Evolutionary conservation across 2,797 vertebrate species (phyloP).

Genomic region (Jordanella pulchra): DNA sequence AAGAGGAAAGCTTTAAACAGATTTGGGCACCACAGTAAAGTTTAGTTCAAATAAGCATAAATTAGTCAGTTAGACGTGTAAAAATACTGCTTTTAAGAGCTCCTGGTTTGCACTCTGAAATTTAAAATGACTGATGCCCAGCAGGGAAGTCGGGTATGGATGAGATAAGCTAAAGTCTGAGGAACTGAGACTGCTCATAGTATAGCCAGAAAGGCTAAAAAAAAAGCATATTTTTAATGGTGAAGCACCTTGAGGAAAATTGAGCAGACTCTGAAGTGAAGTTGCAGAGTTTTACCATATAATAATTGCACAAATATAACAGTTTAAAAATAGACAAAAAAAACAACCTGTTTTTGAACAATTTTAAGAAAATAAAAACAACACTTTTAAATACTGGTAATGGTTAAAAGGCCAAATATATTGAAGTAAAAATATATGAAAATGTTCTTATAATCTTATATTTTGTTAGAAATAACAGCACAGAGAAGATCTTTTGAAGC

Average conservation of each 20-base stretch:
- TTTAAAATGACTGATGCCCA: slow-evolving; percentile 3
- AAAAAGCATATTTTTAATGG: not conserved
- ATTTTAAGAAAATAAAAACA: not conserved
- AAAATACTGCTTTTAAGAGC: not conserved
- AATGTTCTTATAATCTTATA: not conserved
- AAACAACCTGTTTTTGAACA: not conserved
- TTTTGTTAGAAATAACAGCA: not conserved
- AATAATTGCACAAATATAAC: not conserved
- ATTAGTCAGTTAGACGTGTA: not conserved
- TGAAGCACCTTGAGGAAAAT: not conserved
- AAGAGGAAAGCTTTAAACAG: not conserved
- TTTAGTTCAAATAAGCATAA: not conserved
- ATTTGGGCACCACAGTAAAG: slow-evolving; percentile 1
- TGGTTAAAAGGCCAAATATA: not conserved
- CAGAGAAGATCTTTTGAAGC: not conserved
- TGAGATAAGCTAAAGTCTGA: not conserved
- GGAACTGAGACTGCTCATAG: not conserved
- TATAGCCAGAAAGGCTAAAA: not conserved
- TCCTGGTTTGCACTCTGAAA: not conserved
- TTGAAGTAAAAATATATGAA: not conserved
- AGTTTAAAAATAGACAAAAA: not conserved
- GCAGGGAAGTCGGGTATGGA: not conserved
- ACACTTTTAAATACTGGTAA: not conserved
- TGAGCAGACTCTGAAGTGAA: not conserved
- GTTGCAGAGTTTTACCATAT: not conserved